phyloP scores from a whole-genome alignment of 2,888 invertebrate genomes.

The Amiota communis region DNA sequence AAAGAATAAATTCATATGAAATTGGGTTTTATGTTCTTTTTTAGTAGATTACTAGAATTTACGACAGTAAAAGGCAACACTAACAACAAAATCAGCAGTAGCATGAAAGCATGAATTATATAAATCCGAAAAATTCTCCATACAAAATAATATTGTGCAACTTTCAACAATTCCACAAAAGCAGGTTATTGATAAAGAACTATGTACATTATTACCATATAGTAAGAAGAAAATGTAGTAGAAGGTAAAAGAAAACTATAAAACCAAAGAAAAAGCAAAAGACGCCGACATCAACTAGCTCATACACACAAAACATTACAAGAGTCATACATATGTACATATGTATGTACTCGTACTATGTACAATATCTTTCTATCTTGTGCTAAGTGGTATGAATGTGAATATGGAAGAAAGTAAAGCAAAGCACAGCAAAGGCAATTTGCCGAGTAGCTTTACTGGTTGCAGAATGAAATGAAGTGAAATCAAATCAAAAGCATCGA shows the following conservation, averaged over 20 bases:
- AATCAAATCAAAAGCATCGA: conserved; percentile 65
- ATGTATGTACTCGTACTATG: no score
- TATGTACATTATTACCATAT: no score
- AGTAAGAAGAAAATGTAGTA: conserved; percentile 9
- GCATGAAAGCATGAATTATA: conserved; percentile 50
- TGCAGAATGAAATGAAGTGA: conserved; percentile 65
- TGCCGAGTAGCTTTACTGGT: conserved; percentile 51
- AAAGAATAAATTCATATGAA: no score
- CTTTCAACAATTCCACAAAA: conserved; percentile 36
- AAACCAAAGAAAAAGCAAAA: conserved; percentile 27
- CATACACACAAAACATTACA: conserved; percentile 7
- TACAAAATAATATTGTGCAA: conserved; percentile 45
- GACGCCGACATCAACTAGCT: conserved; percentile 33
- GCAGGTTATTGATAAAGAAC: conserved; percentile 19
- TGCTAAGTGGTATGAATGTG: background rate
- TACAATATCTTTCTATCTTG: background rate
- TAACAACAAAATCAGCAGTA: conserved; percentile 40
- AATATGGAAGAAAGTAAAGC: conserved; percentile 32
- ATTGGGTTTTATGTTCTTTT: no score
- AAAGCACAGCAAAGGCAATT: conserved; percentile 36
- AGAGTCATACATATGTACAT: background rate
- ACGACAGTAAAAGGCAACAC: conserved; percentile 24
- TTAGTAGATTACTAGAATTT: background rate
- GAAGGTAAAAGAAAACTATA: conserved; percentile 14
- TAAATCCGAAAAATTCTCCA: conserved; percentile 50